A percentile compares a stretch with the other conserved stretches of the same genome.
These are phyloP conservation scores for Cariama cristata DNA, from an alignment of 2,113 vertebrate genomes.

Conservation along the genomic window DNA sequence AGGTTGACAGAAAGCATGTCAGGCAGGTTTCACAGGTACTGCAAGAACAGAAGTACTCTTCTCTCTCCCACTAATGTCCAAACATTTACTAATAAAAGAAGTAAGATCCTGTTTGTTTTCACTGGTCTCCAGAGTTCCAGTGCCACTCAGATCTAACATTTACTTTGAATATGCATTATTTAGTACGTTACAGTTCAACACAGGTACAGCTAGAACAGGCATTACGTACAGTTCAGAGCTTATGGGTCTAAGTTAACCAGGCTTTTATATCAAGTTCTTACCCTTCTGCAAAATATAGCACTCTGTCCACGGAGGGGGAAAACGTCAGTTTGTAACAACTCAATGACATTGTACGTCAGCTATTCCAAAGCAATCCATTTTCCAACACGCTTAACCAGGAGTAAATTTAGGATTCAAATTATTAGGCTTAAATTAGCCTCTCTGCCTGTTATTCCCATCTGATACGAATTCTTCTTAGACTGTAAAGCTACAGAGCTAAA, in stretches of 20 bases:
- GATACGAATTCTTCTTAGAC: background rate
- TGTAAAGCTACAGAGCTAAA: background rate
- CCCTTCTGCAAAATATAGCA: background rate
- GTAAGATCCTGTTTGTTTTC: background rate
- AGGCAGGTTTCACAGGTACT: background rate
- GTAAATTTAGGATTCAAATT: conserved; percentile 6
- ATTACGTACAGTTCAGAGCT: background rate
- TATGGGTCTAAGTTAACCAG: background rate
- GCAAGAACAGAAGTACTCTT: background rate
- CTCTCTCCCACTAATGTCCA: background rate
- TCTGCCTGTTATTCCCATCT: background rate
- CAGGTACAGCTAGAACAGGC: background rate
- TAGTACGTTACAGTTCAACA: background rate
- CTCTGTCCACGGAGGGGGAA: background rate
- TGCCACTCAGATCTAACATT: background rate
- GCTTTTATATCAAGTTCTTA: background rate
- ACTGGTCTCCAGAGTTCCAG: background rate
- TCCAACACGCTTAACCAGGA: background rate
- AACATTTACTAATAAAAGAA: background rate
- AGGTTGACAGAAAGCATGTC: background rate
- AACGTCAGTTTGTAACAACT: background rate
- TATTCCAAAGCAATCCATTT: background rate
- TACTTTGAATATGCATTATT: conserved; percentile 33
- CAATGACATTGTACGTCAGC: background rate
- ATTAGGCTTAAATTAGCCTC: conserved; percentile 4